Evolutionary conservation across 2,888 invertebrate genomes (phyloP), one percentile per base, ranked within the genome.

Genomic region (Julus scandinavius): DNA sequence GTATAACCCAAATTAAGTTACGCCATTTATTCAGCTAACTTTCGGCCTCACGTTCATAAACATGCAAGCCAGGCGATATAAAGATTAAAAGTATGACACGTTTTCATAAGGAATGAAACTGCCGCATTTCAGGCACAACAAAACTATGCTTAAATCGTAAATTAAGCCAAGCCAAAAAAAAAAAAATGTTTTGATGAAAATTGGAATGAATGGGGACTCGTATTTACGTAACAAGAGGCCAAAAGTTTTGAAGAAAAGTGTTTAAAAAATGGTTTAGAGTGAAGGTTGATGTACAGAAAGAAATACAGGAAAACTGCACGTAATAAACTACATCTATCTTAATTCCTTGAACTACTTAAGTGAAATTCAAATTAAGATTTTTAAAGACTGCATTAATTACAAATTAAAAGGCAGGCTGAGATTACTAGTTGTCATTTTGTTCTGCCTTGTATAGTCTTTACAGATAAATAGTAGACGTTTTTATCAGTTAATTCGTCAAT

Each of bases 11-110:
- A 80, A 80, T 80, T 80, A 80, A 80, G 80, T 80, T 80, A 80
- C 80, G 80, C 80, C 80, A 80, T 80, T 80, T 80, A 80, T 80
- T 11, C 38, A 38, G 80, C 80, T 38, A 80, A 80, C 80, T 80
- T 80, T 80, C 80, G 80, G 80, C 80, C 80, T 80, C 80, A 40
- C 80, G 80, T 80, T 80, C 80, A 80, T 80, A 80, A 80, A 80
- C 80, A 80, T 80, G 80, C 80, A 15, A 80, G 80, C 80, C 80
- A 80, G 80, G 80, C 80, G 38, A 80, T 38, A 80, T 38, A 80
- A 38, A 80, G 80, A 80, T 80, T 80, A 38, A 80, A 80, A 80
- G 38, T 80, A 80, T 80, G 38, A 38, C 80, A 80, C 80, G 80
- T 80, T 80, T 80, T 80, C 80, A 80, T 13, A 80, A 80, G 80